A percentile compares a stretch with the other conserved stretches of the same genome.
Evolutionary conservation across 1,140 invertebrate species (phyloP).

Genomic region (Lordiphosa clarofinis): DNA sequence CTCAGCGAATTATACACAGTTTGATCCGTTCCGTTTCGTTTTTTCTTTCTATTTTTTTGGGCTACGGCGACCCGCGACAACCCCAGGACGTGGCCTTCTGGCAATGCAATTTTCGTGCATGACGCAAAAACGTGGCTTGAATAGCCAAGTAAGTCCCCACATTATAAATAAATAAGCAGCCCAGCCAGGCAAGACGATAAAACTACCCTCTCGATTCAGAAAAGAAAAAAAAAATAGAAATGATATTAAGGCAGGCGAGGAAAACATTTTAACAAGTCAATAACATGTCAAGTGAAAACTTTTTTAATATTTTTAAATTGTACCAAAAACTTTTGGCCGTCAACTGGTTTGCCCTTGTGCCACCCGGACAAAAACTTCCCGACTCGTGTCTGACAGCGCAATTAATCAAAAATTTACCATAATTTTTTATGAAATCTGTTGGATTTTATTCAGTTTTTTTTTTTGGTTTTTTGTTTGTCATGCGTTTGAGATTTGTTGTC

Average conservation of each 20-base stretch:
- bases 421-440: slow-evolving; percentile 61
- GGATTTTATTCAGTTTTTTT: slow-evolving; percentile 10
- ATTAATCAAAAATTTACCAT: slow-evolving; percentile 75
- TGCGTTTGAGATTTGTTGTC: slow-evolving; percentile 47
- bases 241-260: slow-evolving; percentile 53
- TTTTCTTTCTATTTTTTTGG: slow-evolving; percentile 11
- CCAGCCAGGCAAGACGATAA: slow-evolving; percentile 28
- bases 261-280: slow-evolving; percentile 78
- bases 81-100: slow-evolving; percentile 25
- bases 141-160: slow-evolving; percentile 71
- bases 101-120: slow-evolving; percentile 76
- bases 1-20: slow-evolving; percentile 72
- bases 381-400: slow-evolving; percentile 52
- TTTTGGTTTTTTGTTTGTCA: slow-evolving; percentile 41
- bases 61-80: slow-evolving; percentile 20
- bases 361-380: slow-evolving; percentile 1
- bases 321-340: slow-evolving; percentile 26
- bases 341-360: slow-evolving; percentile 30
- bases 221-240: slow-evolving; percentile 39
- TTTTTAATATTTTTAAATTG: slow-evolving; percentile 77
- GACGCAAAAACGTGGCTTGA: slow-evolving; percentile 70
- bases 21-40: slow-evolving; percentile 57
- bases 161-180: slow-evolving; percentile 77
- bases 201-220: slow-evolving; percentile 37
- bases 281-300: slow-evolving; percentile 77